phyloP scores from a whole-genome alignment of 1,140 invertebrate genomes.

The Apocrypta bakeri region DNA sequence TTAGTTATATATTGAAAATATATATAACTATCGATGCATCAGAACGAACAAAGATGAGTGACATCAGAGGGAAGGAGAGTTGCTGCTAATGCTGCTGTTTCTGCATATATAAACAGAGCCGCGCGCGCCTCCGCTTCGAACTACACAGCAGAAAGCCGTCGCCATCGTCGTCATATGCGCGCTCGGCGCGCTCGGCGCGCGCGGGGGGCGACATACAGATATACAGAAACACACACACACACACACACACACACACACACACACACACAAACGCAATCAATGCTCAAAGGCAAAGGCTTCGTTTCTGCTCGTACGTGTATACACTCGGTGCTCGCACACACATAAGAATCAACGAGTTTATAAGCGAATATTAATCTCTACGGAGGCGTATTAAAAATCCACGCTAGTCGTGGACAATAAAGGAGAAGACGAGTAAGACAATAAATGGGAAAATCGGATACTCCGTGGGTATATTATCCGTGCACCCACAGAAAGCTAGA shows the following conservation, averaged over 20 bases:
- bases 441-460: no score
- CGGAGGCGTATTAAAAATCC: neutral
- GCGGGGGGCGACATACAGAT: no score
- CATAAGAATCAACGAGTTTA: neutral
- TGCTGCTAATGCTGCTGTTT: no score
- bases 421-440: no score
- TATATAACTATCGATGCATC: constrained; percentile 5
- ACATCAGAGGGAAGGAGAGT: neutral
- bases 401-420: no score
- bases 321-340: neutral
- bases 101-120: neutral
- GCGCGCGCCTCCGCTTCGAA: neutral
- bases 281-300: neutral
- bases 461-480: no score
- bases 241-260: no score
- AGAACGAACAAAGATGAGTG: neutral
- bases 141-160: neutral
- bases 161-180: neutral
- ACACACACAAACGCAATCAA: neutral
- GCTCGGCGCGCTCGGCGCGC: no score
- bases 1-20: constrained; percentile 2
- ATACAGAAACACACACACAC: no score
- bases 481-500: no score
- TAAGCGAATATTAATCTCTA: no score
- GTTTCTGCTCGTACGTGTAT: neutral